A percentile compares a stretch with the other conserved stretches of the same genome.
phyloP scores from a whole-genome alignment of 2,113 vertebrate species.

The Charina bottae region DNA sequence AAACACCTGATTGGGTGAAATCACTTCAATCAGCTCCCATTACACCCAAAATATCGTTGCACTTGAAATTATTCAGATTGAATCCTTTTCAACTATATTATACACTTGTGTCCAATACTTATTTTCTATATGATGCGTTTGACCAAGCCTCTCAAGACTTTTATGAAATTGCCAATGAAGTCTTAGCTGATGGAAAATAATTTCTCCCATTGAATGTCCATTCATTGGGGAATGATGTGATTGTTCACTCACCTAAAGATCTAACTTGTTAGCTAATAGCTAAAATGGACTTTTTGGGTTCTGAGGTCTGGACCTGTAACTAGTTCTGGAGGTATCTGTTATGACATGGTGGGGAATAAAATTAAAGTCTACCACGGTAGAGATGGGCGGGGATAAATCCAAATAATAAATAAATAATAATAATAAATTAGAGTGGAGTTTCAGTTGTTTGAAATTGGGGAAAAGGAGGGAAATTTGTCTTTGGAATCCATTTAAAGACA shows the following conservation, averaged over 20 bases:
- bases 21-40: too few species aligned
- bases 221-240: background rate
- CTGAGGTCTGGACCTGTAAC: background rate
- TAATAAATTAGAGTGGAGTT: background rate
- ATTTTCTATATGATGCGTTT: too few species aligned
- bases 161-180: background rate
- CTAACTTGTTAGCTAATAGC: background rate
- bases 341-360: background rate
- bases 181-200: background rate
- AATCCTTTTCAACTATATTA: too few species aligned
- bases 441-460: background rate
- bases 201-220: background rate
- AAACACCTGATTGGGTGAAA: too few species aligned
- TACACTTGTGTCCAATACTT: too few species aligned
- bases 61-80: too few species aligned
- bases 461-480: background rate
- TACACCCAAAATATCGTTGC: too few species aligned
- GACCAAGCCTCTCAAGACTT: too few species aligned
- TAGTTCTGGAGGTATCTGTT: background rate
- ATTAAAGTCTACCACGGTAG: too few species aligned
- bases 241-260: background rate
- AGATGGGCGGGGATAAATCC: too few species aligned
- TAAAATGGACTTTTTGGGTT: background rate
- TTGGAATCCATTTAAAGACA: background rate
- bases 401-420: too few species aligned